Evolutionary conservation across 2,113 vertebrate genomes (phyloP).

Genomic region (Oncorhynchus mykiss): DNA sequence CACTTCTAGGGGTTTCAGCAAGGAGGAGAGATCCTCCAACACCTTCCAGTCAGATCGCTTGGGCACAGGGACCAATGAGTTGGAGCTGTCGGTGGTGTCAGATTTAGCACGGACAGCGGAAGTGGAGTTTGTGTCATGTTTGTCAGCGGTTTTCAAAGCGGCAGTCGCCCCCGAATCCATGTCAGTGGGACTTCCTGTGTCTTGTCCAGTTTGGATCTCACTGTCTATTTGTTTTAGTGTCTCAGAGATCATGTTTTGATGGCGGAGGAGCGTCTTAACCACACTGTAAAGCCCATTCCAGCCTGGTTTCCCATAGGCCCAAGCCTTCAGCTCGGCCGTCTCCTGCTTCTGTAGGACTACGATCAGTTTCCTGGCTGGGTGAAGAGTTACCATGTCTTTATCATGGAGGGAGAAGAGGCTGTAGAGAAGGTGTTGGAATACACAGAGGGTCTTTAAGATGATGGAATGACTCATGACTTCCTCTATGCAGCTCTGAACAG

Average conservation of each 20-base stretch:
- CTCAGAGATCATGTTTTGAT: constrained; percentile 45
- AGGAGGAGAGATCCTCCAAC: constrained; percentile 64
- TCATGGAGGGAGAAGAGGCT: constrained; percentile 20
- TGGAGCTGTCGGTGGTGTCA: neutral
- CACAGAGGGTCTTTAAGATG: constrained; percentile 52
- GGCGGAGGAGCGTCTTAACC: constrained; percentile 47
- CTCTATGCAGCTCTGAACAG: constrained; percentile 64
- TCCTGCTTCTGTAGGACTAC: constrained; percentile 40
- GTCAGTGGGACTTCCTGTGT: neutral
- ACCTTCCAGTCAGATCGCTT: constrained; percentile 65
- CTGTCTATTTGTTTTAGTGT: constrained; percentile 16
- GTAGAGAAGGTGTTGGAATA: constrained; percentile 52
- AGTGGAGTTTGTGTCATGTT: constrained; percentile 38
- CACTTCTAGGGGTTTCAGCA: constrained; percentile 74
- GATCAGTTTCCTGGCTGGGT: constrained; percentile 23
- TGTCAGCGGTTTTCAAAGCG: constrained; percentile 20
- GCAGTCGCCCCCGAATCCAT: constrained; percentile 32
- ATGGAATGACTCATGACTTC: constrained; percentile 60
- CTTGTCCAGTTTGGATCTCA: constrained; percentile 29
- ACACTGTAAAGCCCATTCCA: constrained; percentile 61
- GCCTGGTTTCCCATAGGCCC: constrained; percentile 42
- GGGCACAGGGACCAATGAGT: neutral
- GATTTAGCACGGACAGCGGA: neutral
- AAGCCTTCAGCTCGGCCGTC: constrained; percentile 31
- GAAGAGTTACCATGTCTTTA: constrained; percentile 10